Evolutionary conservation across 2,888 invertebrate genomes (phyloP), one percentile per base, ranked within the genome.

Genomic region (Pilophorus perplexus): DNA sequence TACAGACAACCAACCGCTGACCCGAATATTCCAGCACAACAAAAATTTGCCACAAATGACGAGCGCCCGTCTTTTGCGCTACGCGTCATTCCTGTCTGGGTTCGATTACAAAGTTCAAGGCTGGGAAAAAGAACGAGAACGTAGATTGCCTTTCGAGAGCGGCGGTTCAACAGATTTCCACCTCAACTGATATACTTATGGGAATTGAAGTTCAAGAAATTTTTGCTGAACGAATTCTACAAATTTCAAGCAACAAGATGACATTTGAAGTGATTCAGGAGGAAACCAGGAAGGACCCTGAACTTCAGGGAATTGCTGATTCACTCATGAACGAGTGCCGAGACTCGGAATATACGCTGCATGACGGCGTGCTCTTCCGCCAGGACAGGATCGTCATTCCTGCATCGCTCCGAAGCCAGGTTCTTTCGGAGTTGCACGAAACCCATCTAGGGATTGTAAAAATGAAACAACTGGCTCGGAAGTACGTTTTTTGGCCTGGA

Each of bases 401-500:
- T 16, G 37, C 18, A 23, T 69, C 70, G 2, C 73, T 73, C 1
- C 68, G 68, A 28, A 8, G 8, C 2, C 22, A 57, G 38, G 48
- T 73, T 5, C 57, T 74, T 40, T 48, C 70, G 16, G 73, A 74
- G 60, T 57, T 74, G 4, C 73, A 74, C 62, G 48, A 66, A 4
- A 73, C 72, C 0, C 72, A 74, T 64, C 40, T 72, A 6, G 74
- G 74, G 0, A 70, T 74, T 4, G 70, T 71, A 10, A 73, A 73
- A 28, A 74, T 74, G 72, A 74, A 74, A 60, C 62, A 69, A 22
- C 37, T 74, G 5, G 73, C 73, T 18, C 64, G 74, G 10, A 68
- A 70, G 1, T 73, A 73, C 64, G 70, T 73, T 16, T 73, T 70
- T 66, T 75, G 73, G 74, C 71, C 69, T 14, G 67, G 69, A 23